Evolutionary conservation across 2,113 vertebrate species (phyloP).

Genomic region (Corythaixoides concolor): DNA sequence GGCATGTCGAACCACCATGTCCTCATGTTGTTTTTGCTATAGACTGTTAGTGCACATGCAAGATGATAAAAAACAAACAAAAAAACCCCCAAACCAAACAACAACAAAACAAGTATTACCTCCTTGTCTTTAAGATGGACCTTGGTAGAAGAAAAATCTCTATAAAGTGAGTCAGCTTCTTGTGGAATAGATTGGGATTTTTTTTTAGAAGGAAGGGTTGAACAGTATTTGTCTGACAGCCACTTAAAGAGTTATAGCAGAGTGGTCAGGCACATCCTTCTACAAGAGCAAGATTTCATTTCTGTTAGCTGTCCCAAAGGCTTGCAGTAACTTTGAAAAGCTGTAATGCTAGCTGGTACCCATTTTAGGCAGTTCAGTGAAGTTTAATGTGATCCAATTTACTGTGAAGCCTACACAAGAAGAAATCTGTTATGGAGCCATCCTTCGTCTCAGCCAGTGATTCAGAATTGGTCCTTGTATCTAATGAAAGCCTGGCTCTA

Average conservation of each 20-base stretch:
- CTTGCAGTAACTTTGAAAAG: background rate
- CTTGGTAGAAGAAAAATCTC: background rate
- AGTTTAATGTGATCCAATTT: background rate
- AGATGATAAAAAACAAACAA: background rate
- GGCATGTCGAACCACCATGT: background rate
- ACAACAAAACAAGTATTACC: background rate
- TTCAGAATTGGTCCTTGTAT: background rate
- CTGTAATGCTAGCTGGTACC: background rate
- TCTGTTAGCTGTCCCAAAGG: background rate
- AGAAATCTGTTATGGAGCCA: background rate
- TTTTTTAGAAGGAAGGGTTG: background rate
- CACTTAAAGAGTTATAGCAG: background rate
- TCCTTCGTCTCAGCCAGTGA: background rate
- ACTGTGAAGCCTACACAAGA: background rate
- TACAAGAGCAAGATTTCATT: background rate
- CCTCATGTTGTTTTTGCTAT: background rate
- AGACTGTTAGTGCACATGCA: background rate
- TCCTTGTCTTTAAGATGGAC: background rate
- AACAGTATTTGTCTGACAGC: background rate
- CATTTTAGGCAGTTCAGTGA: background rate
- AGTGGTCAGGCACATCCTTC: background rate
- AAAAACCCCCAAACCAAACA: no score
- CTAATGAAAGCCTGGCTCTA: background rate
- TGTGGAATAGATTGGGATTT: background rate
- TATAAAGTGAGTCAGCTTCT: background rate